phyloP scores from a whole-genome alignment of 2,113 vertebrate species.

The Oreochromis niloticus region DNA sequence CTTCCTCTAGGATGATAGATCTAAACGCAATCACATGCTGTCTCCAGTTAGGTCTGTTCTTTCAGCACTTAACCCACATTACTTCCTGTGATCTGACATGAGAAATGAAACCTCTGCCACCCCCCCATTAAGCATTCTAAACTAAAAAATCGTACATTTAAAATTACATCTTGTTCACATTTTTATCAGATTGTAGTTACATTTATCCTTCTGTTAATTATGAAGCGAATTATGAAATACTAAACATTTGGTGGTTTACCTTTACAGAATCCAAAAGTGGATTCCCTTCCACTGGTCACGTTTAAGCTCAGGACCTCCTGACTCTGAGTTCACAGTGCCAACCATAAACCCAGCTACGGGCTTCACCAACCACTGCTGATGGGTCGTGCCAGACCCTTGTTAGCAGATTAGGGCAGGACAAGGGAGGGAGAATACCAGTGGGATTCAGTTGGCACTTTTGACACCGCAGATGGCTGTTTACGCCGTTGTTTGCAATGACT shows the following conservation, averaged over 20 bases:
- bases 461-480: conserved; percentile 55
- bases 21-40: not conserved
- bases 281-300: not conserved
- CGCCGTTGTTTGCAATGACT: conserved; percentile 19
- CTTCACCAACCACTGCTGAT: not conserved
- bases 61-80: not conserved
- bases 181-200: not conserved
- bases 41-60: not conserved
- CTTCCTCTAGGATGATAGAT: not conserved
- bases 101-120: not conserved
- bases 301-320: not conserved
- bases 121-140: not conserved
- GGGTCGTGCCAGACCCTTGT: not conserved
- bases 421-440: conserved; percentile 6
- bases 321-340: not conserved
- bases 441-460: conserved; percentile 38
- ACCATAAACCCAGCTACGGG: not conserved
- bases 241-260: not conserved
- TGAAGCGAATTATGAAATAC: not conserved
- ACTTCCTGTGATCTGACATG: not conserved
- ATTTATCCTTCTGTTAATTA: not conserved
- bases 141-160: not conserved
- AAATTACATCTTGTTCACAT: not conserved
- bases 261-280: not conserved
- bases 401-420: conserved; percentile 7